Evolutionary conservation across 2,888 invertebrate species (phyloP), one percentile per base, ranked within the genome.

Genomic region (Chrysotoxum bicinctum): DNA sequence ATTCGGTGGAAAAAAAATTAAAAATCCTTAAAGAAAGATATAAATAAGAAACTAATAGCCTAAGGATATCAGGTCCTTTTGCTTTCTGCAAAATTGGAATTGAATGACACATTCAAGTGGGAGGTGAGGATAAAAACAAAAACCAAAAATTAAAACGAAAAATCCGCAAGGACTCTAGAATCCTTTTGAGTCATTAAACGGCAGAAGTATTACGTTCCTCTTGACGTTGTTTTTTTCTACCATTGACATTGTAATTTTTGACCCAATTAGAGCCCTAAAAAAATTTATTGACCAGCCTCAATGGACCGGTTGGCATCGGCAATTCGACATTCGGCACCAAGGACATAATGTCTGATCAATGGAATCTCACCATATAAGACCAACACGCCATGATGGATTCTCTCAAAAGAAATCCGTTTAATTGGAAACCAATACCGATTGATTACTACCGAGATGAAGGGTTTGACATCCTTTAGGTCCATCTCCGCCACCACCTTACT

Each of bases 381-480:
- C 32, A 16, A 26, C 19, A 48, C 48, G 12, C 48, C 23, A 26
- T 26, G n/a, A 62, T 50, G 16, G 43, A 23, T 35, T 30, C 45
- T 52, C 52, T 66, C 52, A 70, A 75, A 80, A 84, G 80, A 84
- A 84, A 80, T 84, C 58, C 68, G 14, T 75, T 80, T 84, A 84
- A 84, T 84, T 84, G 80, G 70, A 80, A 84, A 84, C 66, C 84
- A 76, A 84, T 84, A 48, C 37, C 74, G 56, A 35, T 60, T 35
- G 32, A 35, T 32, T 35, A 72, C 48, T 32, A 69, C 69, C 35
- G 56, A 50, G 50, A 26, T 50, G 54, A 35, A 72, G 23, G 56
- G 50, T 66, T 78, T 78, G 74, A 82, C 81, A 72, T 40, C 74
- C 37, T 23, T 32, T 40, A 45, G 23, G 8, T 21, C 16, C 19